Base-by-base conservation (phyloP, 2,888 invertebrate genomes). In the Rhyacophila evoluta region DNA sequence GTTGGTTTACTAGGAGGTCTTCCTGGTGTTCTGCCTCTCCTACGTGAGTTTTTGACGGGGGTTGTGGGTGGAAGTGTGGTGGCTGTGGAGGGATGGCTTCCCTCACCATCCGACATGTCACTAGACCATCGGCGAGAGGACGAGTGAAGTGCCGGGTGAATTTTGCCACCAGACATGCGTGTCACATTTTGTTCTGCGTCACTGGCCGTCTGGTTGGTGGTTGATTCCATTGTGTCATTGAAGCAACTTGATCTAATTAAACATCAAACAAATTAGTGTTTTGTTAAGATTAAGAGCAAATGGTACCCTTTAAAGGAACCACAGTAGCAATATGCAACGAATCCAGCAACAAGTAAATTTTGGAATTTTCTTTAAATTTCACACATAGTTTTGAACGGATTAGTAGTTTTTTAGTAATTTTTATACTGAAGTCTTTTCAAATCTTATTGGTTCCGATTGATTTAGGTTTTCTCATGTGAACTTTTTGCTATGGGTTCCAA, bases 211-310 rank as follows among this genome's bases (percentile, higher is more conserved):
- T 69, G 87, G 85, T 85, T 89, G 82, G 83, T 86, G 83, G 82
- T 88, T 11, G 86, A 89, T 83, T 84, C 89, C 85, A 86, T 86
- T 83, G 85, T 90, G 84, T 87, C 86, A 84, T 89, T 87, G 85
- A 86, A 86, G 82, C 88, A 86, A 82, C 89, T 87, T 10, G 89
- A 88, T 82, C 90, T 88, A 84, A 84, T 36, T 83, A 27, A 12
- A 75, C 10, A 69, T 12, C 15, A 39, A 41, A 55, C 25, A 25
- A 25, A 4, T 33, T 33, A 33, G 29, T 33, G 29, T 33, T 33
- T 33, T n/a, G n/a, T n/a, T n/a, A n/a, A n/a, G n/a, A n/a, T n/a
- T n/a, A n/a, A n/a, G n/a, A n/a, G n/a, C n/a, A n/a, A n/a, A n/a
- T n/a, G n/a, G n/a, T n/a, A n/a, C n/a, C n/a, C n/a, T n/a, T n/a